A percentile compares a stretch with the other conserved stretches of the same genome.
These are phyloP conservation scores for Lineus longissimus DNA, from an alignment of 1,140 invertebrate genomes.

Conservation along the genomic window DNA sequence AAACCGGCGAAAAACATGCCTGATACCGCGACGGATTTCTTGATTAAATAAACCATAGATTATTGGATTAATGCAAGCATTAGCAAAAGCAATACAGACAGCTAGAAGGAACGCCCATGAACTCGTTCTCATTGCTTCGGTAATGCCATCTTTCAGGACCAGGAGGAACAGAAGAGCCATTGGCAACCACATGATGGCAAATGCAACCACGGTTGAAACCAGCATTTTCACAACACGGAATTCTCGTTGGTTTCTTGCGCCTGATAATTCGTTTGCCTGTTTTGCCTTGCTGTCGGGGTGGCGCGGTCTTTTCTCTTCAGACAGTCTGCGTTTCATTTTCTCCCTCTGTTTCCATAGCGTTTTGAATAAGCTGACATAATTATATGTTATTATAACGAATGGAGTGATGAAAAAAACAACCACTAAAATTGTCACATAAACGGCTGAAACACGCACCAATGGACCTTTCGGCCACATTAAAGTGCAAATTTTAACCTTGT, in stretches of 20 bases:
- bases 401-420: conserved; percentile 33
- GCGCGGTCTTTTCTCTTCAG: background rate
- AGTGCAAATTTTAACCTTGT: conserved; percentile 30
- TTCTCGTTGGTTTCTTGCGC: conserved; percentile 18
- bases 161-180: conserved; percentile 29
- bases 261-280: background rate
- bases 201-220: conserved; percentile 30
- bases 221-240: conserved; percentile 31
- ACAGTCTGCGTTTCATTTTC: conserved; percentile 7
- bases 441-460: conserved; percentile 10
- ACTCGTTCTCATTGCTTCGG: conserved; percentile 20
- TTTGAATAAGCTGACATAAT: conserved; percentile 33
- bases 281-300: background rate
- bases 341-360: conserved; percentile 26
- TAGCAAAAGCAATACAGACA: conserved; percentile 24
- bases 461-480: conserved; percentile 30
- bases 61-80: conserved; percentile 37
- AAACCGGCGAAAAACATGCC: no score
- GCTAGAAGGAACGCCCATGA: conserved; percentile 28
- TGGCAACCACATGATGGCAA: conserved; percentile 39
- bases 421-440: conserved; percentile 22
- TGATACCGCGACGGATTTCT: no score
- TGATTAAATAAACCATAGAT: no score
- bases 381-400: conserved; percentile 22
- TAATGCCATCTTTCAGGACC: conserved; percentile 24